Evolutionary conservation across 2,888 invertebrate species (phyloP).

Genomic region (Choreutis nemorana): DNA sequence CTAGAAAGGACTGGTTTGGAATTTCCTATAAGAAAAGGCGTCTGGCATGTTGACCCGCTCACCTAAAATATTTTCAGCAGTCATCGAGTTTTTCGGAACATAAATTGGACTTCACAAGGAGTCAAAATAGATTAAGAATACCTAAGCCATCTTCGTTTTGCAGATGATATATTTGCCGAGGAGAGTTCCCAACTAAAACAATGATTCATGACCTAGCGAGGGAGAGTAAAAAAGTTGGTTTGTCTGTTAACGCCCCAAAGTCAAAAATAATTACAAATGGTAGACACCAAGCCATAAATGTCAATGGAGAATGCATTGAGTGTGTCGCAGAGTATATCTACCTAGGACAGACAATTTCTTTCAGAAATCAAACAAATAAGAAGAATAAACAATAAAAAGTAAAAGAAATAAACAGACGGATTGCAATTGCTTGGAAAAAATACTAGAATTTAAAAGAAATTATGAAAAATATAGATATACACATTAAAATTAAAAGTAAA

Average conservation of each 20-base stretch:
- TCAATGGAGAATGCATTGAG: too few relatives aligned
- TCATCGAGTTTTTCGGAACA: too few relatives aligned
- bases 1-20: conserved; percentile 2
- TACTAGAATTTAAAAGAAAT: conserved; percentile 6
- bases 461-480: conserved; percentile 5
- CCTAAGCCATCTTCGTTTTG: conserved; percentile 2
- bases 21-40: conserved; percentile 1
- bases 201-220: too few relatives aligned
- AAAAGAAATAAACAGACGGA: conserved; percentile 9
- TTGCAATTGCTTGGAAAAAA: conserved; percentile 6
- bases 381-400: too few relatives aligned
- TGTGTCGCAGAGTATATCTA: too few relatives aligned
- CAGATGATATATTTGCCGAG: conserved; percentile 1
- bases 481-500: conserved; percentile 5
- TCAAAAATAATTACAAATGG: too few relatives aligned
- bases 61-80: conserved; percentile 5
- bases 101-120: too few relatives aligned
- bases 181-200: too few relatives aligned
- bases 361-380: conserved; percentile 3
- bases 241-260: too few relatives aligned
- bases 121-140: conserved; percentile 3
- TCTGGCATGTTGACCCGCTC: too few relatives aligned
- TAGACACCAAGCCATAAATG: too few relatives aligned
- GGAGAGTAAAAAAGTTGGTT: too few relatives aligned
- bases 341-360: conserved; percentile 7